Evolutionary conservation across 2,113 vertebrate genomes (phyloP).

Genomic region (Oreocharis arfaki): DNA sequence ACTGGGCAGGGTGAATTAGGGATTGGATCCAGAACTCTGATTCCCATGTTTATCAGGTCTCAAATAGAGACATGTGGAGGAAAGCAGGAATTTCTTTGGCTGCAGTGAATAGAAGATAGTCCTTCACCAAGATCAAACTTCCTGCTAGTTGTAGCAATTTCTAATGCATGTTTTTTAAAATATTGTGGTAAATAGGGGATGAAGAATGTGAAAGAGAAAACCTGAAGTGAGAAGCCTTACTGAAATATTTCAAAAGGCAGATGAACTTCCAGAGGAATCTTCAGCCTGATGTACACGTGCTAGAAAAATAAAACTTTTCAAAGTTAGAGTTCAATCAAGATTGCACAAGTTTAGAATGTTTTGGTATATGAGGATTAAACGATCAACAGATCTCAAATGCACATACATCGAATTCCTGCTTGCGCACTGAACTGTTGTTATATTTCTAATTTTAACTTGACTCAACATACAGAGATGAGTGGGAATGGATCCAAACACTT

Average conservation of each 20-base stretch:
- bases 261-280: constrained; percentile 1
- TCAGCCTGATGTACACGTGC: background rate
- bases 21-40: background rate
- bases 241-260: constrained; percentile 55
- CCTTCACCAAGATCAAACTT: constrained; percentile 47
- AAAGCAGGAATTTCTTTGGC: constrained; percentile 44
- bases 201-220: constrained; percentile 17
- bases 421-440: constrained; percentile 73
- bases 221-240: constrained; percentile 3
- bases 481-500: constrained; percentile 94
- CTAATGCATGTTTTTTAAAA: background rate
- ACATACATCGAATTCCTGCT: constrained; percentile 62
- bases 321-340: constrained; percentile 10
- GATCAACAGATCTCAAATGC: constrained; percentile 56
- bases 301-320: constrained; percentile 36
- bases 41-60: constrained; percentile 32
- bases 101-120: constrained; percentile 8
- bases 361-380: constrained; percentile 54
- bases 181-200: background rate
- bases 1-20: constrained; percentile 22
- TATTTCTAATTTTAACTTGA: constrained; percentile 82
- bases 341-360: constrained; percentile 43
- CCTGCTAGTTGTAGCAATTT: constrained; percentile 21
- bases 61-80: background rate
- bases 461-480: constrained; percentile 89